Evolutionary conservation across 92 coral and sea anemone genomes (phyloP).

Genomic region (Scolanthus callimorphus): DNA sequence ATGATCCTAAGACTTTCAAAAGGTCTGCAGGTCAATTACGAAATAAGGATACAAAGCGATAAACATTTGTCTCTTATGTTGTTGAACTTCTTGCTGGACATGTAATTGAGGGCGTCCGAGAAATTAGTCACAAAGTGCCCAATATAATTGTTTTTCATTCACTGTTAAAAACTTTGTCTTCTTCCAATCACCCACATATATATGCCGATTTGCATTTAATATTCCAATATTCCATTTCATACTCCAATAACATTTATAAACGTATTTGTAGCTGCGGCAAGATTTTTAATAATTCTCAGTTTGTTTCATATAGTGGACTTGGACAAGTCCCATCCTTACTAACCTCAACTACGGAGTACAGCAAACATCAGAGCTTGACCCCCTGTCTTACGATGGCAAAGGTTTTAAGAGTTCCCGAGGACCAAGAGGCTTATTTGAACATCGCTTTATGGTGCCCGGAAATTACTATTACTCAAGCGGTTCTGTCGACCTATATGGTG

Average conservation of each 20-base stretch:
- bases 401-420: constrained; percentile 72
- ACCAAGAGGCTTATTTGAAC: constrained; percentile 52
- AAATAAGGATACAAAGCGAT: too few relatives aligned
- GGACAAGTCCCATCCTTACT: constrained; percentile 61
- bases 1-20: too few relatives aligned
- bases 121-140: neutral
- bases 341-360: constrained; percentile 61
- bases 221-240: too few relatives aligned
- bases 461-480: constrained; percentile 79
- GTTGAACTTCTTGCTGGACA: too few relatives aligned
- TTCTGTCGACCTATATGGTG: constrained; percentile 55
- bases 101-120: neutral
- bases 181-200: too few relatives aligned
- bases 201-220: too few relatives aligned
- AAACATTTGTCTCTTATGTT: too few relatives aligned
- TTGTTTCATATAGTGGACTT: constrained; percentile 59
- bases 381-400: constrained; percentile 56
- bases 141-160: neutral
- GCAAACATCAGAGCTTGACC: constrained; percentile 52
- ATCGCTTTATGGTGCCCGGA: constrained; percentile 60
- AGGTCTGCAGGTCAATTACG: too few relatives aligned
- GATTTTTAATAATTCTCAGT: neutral
- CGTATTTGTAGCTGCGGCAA: too few relatives aligned
- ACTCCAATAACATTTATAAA: too few relatives aligned
- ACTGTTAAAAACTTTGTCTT: too few relatives aligned